Conservation (phyloP, 2,888 invertebrate genomes). For the Parnassius mnemosyne region DNA sequence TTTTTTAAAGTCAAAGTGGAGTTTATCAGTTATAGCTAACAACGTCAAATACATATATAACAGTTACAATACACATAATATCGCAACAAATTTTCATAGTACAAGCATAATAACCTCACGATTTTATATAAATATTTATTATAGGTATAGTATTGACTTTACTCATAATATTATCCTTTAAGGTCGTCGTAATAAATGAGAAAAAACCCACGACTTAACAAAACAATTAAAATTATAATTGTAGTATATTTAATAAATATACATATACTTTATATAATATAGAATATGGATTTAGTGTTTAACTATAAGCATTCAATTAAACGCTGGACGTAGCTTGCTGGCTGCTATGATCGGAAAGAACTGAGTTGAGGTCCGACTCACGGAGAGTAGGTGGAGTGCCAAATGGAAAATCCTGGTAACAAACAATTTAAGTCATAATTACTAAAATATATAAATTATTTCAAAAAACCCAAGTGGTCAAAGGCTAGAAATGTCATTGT, state of each 20-base stretch:
- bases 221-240: too few relatives aligned
- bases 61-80: not conserved
- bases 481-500: too few relatives aligned
- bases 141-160: slow-evolving; percentile 3
- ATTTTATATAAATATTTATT: slow-evolving; percentile 25
- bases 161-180: too few relatives aligned
- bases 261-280: not conserved
- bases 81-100: slow-evolving; percentile 31
- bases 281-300: not conserved
- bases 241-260: not conserved
- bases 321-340: slow-evolving; percentile 77
- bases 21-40: not conserved
- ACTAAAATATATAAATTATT: too few relatives aligned
- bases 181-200: too few relatives aligned
- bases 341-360: slow-evolving; percentile 75
- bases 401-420: slow-evolving; percentile 72
- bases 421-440: not conserved
- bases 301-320: slow-evolving; percentile 36
- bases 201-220: too few relatives aligned
- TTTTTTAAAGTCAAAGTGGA: slow-evolving; percentile 1
- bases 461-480: too few relatives aligned
- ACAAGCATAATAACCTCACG: slow-evolving; percentile 33
- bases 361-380: slow-evolving; percentile 68
- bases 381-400: slow-evolving; percentile 71
- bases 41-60: too few relatives aligned